Evolutionary conservation across 2,888 invertebrate genomes (phyloP), one percentile per base, ranked within the genome.

Genomic region (Hydrotaea cyrtoneurina): DNA sequence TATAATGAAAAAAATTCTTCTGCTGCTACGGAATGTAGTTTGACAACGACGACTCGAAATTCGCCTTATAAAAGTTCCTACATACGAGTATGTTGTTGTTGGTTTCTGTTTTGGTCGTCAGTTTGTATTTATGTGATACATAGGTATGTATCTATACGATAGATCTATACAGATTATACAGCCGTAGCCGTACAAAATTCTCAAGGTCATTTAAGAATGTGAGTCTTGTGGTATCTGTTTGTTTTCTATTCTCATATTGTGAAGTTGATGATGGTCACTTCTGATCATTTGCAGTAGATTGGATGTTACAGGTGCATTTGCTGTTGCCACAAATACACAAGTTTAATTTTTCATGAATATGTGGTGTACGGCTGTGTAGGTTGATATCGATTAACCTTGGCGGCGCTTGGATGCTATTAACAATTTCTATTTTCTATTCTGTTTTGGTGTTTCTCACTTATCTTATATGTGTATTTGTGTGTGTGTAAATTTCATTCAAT

Each of bases 181-280:
- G 62, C 36, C 66, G 59, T 72, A 79, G 62, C 36, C 66, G 59
- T 72, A 36, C 17, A 62, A 79, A 13, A 74, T 53, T 79, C 26
- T 74, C 64, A 79, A 79, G 79, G 79, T 79, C 74, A 79, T 66
- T 66, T 36, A 62, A 55, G 73, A 69, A 55, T 78, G 43, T 71
- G 43, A 26, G 57, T 17, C 59, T 71, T 23, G 46, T 15, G 3
- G 5, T 59, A 2, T 15, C n/a, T 21, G 19, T 17, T 46, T n/a
- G 21, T 59, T 55, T 53, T 13, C 46, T 13, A n/a, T 59, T 46
- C 39, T 57, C 5, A 39, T 43, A 43, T 55, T 4, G 4, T 23
- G 36, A 78, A 39, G 53, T 73, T 74, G 64, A 74, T 66, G 55
- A 79, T 21, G 50, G 57, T 19, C 13, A 15, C 2, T 43, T 73